Base-by-base conservation (phyloP, 1,140 invertebrate genomes). In the Drosophila nigromelanica region DNA sequence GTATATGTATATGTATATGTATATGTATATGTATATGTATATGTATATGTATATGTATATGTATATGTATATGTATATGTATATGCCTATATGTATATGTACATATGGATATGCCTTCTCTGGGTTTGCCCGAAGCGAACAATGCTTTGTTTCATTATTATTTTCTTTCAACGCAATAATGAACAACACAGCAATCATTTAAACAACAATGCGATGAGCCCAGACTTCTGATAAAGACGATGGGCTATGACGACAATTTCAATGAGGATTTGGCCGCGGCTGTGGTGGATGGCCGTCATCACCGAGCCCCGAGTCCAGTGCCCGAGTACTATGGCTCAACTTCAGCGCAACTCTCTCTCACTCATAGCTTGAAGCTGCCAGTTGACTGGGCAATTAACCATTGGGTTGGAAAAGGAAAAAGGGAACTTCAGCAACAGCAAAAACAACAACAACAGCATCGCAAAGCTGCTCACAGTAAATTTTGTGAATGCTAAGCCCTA, bases 331-430 rank as follows among this genome's bases (percentile, higher is more conserved):
- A 52, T 52, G 33, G 24, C 60, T 37, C 40, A 50, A 39, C 39
- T 43, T 21, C 30, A 45, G 48, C 37, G 40, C 62, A 67, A 70
- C 62, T 68, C 52, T 64, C 50, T 67, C 47, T 59, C 47, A 42
- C 43, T 63, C 39, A 43, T 70, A 66, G 78, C 52, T 59, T 47
- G 61, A 35, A 58, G 55, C 73, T 80, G 73, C 70, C 85, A 89
- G 85, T 89, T 89, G 85, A 89, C 73, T 89, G 85, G 67, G 70
- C 83, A 89, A 89, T 89, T 83, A 83, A 69, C 52, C 70, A 80
- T 73, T 77, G 79, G 64, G 24, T 76, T 52, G 83, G 85, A 89
- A 89, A 89, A 80, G 85, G 37, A 89, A 89, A 80, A 80, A 78
- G 83, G 83, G 76, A 89, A 76, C 70, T 79, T 76, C 45, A 77